A percentile compares a stretch with the other conserved stretches of the same genome.
These are phyloP conservation scores for Zophobas atratus DNA, from an alignment of 1,140 invertebrate genomes.

Conservation along the genomic window DNA sequence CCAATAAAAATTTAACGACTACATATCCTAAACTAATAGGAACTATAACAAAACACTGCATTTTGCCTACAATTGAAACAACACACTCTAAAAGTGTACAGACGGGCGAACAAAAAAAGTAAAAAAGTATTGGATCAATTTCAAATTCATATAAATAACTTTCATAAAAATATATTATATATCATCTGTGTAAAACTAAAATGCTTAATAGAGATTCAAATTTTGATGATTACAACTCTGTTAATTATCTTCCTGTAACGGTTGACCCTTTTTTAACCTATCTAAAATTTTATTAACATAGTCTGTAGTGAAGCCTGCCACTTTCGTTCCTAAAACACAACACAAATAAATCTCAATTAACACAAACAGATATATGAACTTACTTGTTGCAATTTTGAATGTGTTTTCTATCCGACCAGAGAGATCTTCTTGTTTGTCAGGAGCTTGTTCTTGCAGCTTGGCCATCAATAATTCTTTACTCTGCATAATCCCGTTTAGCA, in stretches of 20 bases:
- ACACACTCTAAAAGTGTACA: neutral
- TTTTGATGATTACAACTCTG: conserved; percentile 27
- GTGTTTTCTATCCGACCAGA: conserved; percentile 78
- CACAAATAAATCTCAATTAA: too few species aligned
- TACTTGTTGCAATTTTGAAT: conserved; percentile 67
- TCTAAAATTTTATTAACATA: conserved; percentile 90
- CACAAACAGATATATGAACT: neutral
- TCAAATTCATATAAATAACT: conserved; percentile 19
- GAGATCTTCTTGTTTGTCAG: conserved; percentile 75
- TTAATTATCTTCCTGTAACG: conserved; percentile 76
- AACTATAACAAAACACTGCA: conserved; percentile 38
- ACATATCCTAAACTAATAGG: conserved; percentile 17
- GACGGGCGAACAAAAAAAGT: conserved; percentile 1
- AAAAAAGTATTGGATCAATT: neutral
- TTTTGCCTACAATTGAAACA: conserved; percentile 6
- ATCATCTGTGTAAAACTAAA: conserved; percentile 5
- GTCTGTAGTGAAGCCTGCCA: conserved; percentile 88
- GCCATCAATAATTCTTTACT: conserved; percentile 76
- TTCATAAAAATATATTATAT: conserved; percentile 17
- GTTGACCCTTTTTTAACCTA: conserved; percentile 78
- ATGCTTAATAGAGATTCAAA: conserved; percentile 53
- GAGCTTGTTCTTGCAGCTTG: conserved; percentile 72
- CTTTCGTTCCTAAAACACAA: conserved; percentile 77
- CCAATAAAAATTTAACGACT: neutral
- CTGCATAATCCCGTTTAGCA: conserved; percentile 79